Percentiles rank a stretch among this genome's conserved stretches.
These are phyloP conservation scores for Thalassophryne amazonica DNA, from an alignment of 2,797 vertebrate species.

Conservation along the genomic window DNA sequence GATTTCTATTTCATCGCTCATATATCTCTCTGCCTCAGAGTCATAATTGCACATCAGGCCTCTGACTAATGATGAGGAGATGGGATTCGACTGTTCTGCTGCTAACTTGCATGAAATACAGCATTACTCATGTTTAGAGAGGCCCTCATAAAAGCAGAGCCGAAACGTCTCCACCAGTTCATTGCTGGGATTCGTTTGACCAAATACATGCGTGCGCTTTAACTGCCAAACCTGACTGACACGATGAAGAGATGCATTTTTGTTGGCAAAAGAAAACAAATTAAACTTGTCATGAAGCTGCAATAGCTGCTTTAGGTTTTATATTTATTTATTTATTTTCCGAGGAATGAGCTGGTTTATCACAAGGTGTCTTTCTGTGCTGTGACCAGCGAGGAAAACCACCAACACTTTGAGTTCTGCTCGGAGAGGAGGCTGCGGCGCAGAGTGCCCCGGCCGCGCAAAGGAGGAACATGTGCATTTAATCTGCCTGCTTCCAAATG, in stretches of 20 bases:
- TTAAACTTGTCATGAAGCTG: slow-evolving; percentile 41
- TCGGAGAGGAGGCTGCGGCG: slow-evolving; percentile 68
- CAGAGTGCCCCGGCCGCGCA: slow-evolving; percentile 70
- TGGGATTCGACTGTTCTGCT: slow-evolving; percentile 49
- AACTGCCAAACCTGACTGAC: slow-evolving; percentile 43
- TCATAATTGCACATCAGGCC: slow-evolving; percentile 26
- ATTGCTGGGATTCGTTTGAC: slow-evolving; percentile 46
- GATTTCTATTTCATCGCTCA: slow-evolving; percentile 33
- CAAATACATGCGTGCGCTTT: slow-evolving; percentile 42
- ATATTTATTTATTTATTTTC: no score
- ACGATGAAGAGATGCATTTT: slow-evolving; percentile 20
- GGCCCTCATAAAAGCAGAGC: slow-evolving; percentile 21
- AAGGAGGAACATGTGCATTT: slow-evolving; percentile 83
- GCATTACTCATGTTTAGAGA: slow-evolving; percentile 64
- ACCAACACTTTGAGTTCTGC: slow-evolving; percentile 81
- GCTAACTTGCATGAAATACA: slow-evolving; percentile 62
- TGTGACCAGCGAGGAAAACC: slow-evolving; percentile 75
- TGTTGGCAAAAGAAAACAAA: slow-evolving; percentile 36
- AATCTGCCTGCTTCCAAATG: slow-evolving; percentile 85
- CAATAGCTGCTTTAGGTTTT: slow-evolving; percentile 4
- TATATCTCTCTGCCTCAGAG: slow-evolving; percentile 15
- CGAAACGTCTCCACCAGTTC: slow-evolving; percentile 34
- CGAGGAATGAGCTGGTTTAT: slow-evolving; percentile 49
- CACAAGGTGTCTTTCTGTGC: slow-evolving; percentile 67
- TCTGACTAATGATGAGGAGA: slow-evolving; percentile 48